phyloP scores from a whole-genome alignment of 2,888 invertebrate species.

The Lasioglossum vierecki region DNA sequence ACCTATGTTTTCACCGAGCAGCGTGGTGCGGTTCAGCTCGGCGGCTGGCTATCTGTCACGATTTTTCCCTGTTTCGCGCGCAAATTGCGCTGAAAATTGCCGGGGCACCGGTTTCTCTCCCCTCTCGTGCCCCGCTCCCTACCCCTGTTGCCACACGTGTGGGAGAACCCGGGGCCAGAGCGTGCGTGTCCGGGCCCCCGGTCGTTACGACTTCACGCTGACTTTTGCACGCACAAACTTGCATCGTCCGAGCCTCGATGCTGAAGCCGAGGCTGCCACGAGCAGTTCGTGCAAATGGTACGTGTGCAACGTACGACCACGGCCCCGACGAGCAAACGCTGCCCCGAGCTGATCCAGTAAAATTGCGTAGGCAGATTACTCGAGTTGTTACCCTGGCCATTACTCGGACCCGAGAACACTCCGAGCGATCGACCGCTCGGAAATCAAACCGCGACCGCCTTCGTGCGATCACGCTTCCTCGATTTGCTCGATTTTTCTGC shows the following conservation, averaged over 20 bases:
- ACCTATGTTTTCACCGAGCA: background rate
- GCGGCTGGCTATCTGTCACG: conserved; percentile 27
- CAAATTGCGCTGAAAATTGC: conserved; percentile 57
- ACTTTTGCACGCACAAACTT: conserved; percentile 77
- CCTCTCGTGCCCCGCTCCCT: background rate
- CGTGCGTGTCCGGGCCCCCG: conserved; percentile 75
- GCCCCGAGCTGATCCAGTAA: conserved; percentile 72
- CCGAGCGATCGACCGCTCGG: conserved; percentile 56
- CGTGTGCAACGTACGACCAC: conserved; percentile 59
- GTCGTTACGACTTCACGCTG: conserved; percentile 83
- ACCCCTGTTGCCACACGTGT: conserved; percentile 51
- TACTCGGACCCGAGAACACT: conserved; percentile 57
- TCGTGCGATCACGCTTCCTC: conserved; percentile 42
- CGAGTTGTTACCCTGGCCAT: conserved; percentile 68
- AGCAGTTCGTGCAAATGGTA: conserved; percentile 80
- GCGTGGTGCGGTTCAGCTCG: background rate
- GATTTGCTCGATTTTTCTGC: background rate
- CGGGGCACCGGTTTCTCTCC: conserved; percentile 15
- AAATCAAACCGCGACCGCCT: conserved; percentile 52
- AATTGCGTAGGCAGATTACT: conserved; percentile 75
- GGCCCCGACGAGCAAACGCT: conserved; percentile 40
- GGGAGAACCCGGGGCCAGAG: conserved; percentile 75
- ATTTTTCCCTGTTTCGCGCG: conserved; percentile 41
- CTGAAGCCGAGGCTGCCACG: conserved; percentile 68
- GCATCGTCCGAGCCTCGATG: conserved; percentile 47